Evolutionary conservation across 2,113 vertebrate species (phyloP).

Genomic region (Zootoca vivipara): DNA sequence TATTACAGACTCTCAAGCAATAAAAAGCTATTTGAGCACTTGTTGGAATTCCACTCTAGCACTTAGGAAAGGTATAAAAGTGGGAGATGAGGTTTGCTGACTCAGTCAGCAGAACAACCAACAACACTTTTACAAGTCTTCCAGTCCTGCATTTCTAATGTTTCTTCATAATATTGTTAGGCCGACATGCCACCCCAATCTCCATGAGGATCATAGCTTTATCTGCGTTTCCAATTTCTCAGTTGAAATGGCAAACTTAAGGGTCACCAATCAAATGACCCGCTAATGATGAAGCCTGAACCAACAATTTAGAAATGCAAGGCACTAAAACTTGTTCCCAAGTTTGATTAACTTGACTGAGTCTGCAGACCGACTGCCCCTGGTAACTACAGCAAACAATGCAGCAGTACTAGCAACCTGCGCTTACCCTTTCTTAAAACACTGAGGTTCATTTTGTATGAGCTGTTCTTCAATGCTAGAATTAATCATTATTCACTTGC

Average conservation of each 20-base stretch:
- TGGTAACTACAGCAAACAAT: neutral
- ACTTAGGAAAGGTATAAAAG: neutral
- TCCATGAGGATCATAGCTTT: neutral
- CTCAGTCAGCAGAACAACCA: neutral
- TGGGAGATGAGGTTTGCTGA: neutral
- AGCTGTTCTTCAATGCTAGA: slow-evolving; percentile 11
- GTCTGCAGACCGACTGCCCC: no score
- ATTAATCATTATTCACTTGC: neutral
- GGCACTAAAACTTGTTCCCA: neutral
- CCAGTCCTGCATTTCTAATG: neutral
- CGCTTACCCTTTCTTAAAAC: neutral
- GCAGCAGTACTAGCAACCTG: neutral
- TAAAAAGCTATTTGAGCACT: neutral
- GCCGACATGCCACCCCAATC: no score
- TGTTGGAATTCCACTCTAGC: neutral
- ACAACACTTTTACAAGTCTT: neutral
- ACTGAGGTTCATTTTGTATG: neutral
- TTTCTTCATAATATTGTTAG: neutral
- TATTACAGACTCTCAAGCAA: neutral
- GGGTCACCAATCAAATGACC: neutral
- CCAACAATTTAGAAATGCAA: neutral
- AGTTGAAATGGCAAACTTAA: no score
- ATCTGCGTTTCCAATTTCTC: no score
- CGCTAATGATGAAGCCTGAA: neutral
- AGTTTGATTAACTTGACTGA: neutral